Evolutionary conservation across 92 coral and sea anemone species (phyloP).

Genomic region (Heliopora coerulea): DNA sequence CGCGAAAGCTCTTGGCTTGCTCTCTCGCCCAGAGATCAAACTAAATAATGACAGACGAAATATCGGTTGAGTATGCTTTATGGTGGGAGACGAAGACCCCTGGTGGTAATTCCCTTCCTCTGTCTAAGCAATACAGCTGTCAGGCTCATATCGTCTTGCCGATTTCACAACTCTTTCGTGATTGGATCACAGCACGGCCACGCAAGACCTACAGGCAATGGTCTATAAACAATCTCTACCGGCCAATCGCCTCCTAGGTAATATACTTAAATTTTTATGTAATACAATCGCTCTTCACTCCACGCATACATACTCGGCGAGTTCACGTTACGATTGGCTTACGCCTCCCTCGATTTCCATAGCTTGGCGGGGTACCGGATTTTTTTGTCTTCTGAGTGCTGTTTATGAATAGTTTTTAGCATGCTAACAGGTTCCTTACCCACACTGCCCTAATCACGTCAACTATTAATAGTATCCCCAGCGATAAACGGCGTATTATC

Average conservation of each 20-base stretch:
- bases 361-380: constrained; percentile 32
- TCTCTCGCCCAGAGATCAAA: constrained; percentile 13
- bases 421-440: constrained; percentile 16
- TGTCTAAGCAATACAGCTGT: constrained; percentile 35
- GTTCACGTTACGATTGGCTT: constrained; percentile 11
- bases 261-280: constrained; percentile 33
- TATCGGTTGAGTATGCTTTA: constrained; percentile 40
- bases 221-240: constrained; percentile 23
- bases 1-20: constrained; percentile 14
- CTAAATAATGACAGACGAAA: constrained; percentile 42
- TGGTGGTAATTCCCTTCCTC: constrained; percentile 39
- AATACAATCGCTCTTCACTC: constrained; percentile 29
- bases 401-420: constrained; percentile 35
- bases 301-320: constrained; percentile 1
- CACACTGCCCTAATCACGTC: constrained; percentile 4
- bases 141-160: constrained; percentile 18
- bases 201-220: constrained; percentile 23
- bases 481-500: neutral
- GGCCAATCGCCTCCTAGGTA: constrained; percentile 20
- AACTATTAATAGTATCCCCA: constrained; percentile 1
- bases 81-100: constrained; percentile 39
- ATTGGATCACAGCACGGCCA: constrained; percentile 42
- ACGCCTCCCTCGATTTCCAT: constrained; percentile 8
- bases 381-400: constrained; percentile 43
- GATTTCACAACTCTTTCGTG: constrained; percentile 18